Evolutionary conservation across 2,113 vertebrate species (phyloP).

Genomic region (Laticauda laticaudata): DNA sequence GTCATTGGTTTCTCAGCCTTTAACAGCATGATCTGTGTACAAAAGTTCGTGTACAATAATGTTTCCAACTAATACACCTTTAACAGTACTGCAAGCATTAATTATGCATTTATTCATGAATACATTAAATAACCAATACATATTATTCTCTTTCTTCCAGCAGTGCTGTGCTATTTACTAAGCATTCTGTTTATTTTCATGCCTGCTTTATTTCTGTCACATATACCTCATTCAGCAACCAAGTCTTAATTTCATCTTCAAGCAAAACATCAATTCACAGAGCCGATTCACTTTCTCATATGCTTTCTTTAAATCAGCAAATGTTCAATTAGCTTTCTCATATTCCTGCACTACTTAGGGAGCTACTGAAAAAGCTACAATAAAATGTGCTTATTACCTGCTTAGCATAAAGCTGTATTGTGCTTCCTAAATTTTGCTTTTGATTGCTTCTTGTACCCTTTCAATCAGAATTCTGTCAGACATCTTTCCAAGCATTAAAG

Average conservation of each 20-base stretch:
- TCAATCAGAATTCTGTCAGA: neutral
- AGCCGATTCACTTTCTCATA: neutral
- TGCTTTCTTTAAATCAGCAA: neutral
- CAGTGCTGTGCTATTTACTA: neutral
- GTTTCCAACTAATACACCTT: neutral
- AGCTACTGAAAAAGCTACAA: neutral
- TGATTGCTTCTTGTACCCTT: neutral
- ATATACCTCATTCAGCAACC: neutral
- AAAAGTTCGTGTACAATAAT: neutral
- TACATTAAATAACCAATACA: neutral
- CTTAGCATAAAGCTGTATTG: neutral
- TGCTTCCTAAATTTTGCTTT: neutral
- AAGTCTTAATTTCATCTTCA: neutral
- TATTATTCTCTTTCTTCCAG: neutral
- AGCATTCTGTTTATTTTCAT: neutral
- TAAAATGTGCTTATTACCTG: neutral
- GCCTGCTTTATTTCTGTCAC: neutral
- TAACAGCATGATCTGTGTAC: neutral
- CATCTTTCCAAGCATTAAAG: neutral
- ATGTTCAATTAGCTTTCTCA: neutral
- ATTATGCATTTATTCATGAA: neutral
- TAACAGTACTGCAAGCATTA: neutral
- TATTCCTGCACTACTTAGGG: neutral
- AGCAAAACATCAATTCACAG: neutral
- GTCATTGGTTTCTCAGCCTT: neutral